Conservation (phyloP, 2,797 vertebrate genomes). For the Myotis vivesi region DNA sequence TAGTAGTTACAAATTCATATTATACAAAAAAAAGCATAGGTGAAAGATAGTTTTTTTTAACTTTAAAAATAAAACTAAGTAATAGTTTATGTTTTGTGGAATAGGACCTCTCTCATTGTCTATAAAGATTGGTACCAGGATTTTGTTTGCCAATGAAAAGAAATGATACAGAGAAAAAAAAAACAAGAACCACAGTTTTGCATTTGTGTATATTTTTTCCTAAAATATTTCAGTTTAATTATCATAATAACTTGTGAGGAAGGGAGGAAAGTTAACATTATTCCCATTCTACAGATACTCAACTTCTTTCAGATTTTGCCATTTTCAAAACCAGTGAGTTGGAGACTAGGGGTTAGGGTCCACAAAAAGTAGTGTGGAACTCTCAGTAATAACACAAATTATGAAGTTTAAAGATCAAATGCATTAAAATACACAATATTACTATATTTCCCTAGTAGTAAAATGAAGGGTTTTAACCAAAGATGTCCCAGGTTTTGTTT, state of each 20-base stretch:
- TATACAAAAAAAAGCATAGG: background rate
- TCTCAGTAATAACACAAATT: conserved; percentile 14
- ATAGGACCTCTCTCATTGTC: background rate
- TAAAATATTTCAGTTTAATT: conserved; percentile 28
- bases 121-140: background rate
- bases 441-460: background rate
- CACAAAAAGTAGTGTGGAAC: background rate
- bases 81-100: background rate
- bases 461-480: conserved; percentile 6
- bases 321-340: conserved; percentile 9
- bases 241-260: background rate
- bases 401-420: background rate
- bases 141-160: conserved; percentile 11
- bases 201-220: background rate
- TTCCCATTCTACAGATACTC: background rate
- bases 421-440: background rate
- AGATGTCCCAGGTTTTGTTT: background rate
- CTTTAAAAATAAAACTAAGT: conserved; percentile 41
- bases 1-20: conserved; percentile 25
- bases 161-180: conserved; percentile 23
- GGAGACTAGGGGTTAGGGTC: background rate
- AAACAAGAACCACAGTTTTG: background rate
- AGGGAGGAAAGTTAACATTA: background rate
- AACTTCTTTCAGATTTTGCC: background rate
- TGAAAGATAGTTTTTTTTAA: background rate